Percentiles rank a stretch among this genome's conserved stretches.
Conservation (phyloP, 1,140 invertebrate species). For the Lucilia sericata region DNA sequence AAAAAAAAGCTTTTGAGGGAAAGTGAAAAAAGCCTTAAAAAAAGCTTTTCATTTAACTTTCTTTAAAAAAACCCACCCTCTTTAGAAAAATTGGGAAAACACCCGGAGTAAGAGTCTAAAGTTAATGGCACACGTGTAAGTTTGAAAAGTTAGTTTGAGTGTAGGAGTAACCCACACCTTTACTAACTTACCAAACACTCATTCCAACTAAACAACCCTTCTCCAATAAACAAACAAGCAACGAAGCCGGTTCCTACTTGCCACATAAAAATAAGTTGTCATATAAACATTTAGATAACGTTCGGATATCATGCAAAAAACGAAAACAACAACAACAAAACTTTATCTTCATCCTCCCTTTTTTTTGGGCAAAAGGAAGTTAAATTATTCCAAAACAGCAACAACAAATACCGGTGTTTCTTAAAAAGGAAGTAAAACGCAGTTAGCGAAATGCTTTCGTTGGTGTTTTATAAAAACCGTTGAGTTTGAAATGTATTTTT, state of each 20-base stretch:
- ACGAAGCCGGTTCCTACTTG: neutral
- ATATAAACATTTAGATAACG: neutral
- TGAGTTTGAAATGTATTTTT: too few species aligned
- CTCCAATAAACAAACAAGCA: neutral
- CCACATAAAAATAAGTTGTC: slow-evolving; percentile 1
- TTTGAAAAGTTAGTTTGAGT: neutral
- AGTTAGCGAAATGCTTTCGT: too few species aligned
- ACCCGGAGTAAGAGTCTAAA: neutral
- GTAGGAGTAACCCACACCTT: neutral
- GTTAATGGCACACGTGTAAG: neutral
- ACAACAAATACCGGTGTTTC: too few species aligned
- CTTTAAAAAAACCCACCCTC: neutral
- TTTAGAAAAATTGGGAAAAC: neutral
- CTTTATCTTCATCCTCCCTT: neutral
- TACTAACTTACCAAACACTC: neutral
- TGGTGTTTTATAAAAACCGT: too few species aligned
- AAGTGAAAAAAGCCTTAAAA: neutral
- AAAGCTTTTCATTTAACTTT: neutral
- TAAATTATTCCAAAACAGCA: too few species aligned
- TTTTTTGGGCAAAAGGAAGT: neutral
- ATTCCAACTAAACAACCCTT: neutral
- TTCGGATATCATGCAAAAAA: neutral
- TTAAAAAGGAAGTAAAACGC: too few species aligned
- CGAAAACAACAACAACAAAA: too few species aligned
- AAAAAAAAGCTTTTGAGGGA: neutral